A percentile compares a stretch with the other conserved stretches of the same genome.
Conservation (phyloP, 2,888 invertebrate species). For the Anthophora plumipes region DNA sequence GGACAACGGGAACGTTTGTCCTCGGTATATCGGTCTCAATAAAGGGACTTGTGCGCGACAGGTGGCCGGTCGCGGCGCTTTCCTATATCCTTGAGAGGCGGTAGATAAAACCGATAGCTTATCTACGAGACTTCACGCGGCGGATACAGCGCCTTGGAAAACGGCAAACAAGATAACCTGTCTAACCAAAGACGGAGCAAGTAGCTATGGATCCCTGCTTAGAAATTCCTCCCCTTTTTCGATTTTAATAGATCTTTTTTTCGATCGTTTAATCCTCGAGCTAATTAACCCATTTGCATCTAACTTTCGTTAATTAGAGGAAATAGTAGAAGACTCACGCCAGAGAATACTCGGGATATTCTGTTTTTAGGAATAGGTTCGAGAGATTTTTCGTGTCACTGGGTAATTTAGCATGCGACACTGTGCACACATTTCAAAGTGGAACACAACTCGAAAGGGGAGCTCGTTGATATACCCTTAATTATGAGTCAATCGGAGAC, state of each 20-base stretch:
- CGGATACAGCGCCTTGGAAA: constrained; percentile 25
- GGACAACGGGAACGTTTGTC: constrained; percentile 21
- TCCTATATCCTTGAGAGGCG: constrained; percentile 28
- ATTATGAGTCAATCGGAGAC: constrained; percentile 35
- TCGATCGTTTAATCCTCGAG: constrained; percentile 1
- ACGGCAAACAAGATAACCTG: constrained; percentile 52
- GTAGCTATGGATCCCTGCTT: constrained; percentile 16
- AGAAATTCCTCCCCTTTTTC: constrained; percentile 2
- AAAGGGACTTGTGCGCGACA: constrained; percentile 32
- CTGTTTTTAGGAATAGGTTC: background rate
- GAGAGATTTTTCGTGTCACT: constrained; percentile 14
- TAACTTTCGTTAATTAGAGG: constrained; percentile 38
- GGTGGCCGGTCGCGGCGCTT: constrained; percentile 45
- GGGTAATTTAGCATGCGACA: constrained; percentile 16
- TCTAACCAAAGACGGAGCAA: background rate
- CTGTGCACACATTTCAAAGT: background rate
- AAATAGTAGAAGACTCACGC: background rate
- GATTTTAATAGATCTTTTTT: no score
- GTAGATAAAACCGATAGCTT: constrained; percentile 58
- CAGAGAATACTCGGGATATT: no score
- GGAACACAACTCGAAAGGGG: constrained; percentile 15
- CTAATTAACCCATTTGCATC: constrained; percentile 55
- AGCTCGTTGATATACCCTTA: constrained; percentile 14
- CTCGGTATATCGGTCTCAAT: constrained; percentile 14
- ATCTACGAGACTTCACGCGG: constrained; percentile 48